A percentile compares a stretch with the other conserved stretches of the same genome.
Conservation (phyloP, 35 echinoderm and acorn worm genomes). For the Heliocidaris erythrogramma region DNA sequence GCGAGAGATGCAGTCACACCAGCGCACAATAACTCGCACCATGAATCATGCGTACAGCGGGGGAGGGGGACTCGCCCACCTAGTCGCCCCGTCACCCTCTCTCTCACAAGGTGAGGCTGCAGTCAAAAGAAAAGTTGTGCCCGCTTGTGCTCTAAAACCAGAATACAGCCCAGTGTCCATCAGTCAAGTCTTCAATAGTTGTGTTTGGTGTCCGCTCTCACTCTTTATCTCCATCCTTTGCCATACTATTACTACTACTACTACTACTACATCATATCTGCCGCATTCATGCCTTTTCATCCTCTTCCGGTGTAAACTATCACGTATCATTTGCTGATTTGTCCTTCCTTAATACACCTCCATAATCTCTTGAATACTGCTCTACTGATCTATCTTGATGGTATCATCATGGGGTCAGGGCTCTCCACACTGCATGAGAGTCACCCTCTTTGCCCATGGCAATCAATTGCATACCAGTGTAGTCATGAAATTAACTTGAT, state of each 20-base stretch:
- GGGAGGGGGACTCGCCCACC: constrained; percentile 46
- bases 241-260: background rate
- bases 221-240: background rate
- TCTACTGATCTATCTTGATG: background rate
- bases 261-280: background rate
- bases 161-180: background rate
- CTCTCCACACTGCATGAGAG: background rate
- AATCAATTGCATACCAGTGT: background rate
- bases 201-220: constrained; percentile 21
- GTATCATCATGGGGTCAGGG: background rate
- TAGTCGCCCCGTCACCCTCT: constrained; percentile 65
- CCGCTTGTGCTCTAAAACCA: constrained; percentile 16
- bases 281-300: background rate
- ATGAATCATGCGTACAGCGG: constrained; percentile 91
- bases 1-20: constrained; percentile 94
- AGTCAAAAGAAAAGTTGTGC: constrained; percentile 32
- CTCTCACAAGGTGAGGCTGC: constrained; percentile 34
- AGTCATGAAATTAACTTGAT: background rate
- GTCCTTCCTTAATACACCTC: background rate
- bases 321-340: background rate
- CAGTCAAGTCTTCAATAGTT: background rate
- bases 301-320: background rate
- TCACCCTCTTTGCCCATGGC: too few species aligned
- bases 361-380: constrained; percentile 2
- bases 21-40: constrained; percentile 97